Base-by-base conservation (phyloP, 2,797 vertebrate genomes). In the Anas capensis region DNA sequence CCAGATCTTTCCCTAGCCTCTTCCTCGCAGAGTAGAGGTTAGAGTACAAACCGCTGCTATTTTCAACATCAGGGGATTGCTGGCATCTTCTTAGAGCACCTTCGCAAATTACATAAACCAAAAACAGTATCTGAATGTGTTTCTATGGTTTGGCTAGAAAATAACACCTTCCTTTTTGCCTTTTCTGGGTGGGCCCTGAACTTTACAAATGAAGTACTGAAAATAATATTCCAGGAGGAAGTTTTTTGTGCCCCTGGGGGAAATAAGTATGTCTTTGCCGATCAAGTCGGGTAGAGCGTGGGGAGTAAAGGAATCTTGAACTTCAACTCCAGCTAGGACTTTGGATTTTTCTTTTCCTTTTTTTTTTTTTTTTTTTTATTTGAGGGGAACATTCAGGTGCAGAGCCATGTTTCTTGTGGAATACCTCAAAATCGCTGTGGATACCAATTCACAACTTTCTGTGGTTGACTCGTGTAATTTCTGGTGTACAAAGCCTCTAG, bases 391-490 rank as follows among this genome's bases (percentile, higher is more conserved):
- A 82, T 96, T 95, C 92, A 94, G 90, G 81, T 95, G 78, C 82
- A 93, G 86, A 93, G 83, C 88, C 92, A 82, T 57, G 27, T 92
- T 94, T 88, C 80, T 88, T 61, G 68, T 93, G 77, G 85, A 96
- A 93, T 97, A 95, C 95, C 96, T 96, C 94, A 92, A n/a, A 93
- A 92, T 82, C 1, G 8, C 88, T 88, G 95, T 90, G 70, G 82
- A 84, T 86, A 91, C 33, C 80, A 62, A 88, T 88, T 88, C 62
- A 48, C 77, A 64, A 24, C 84, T 82, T 91, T 72, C 61, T 90
- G 78, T 92, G 93, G 62, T 87, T 76, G 88, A 95, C 92, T 88
- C 65, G 88, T 93, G 81, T 95, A 48, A 95, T 96, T 96, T 97
- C 96, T 96, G 92, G 90, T 97, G 96, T 95, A 86, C 71, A 90